Base-by-base conservation (phyloP, 2,797 vertebrate species). In the Neosilurus mollespiculum region DNA sequence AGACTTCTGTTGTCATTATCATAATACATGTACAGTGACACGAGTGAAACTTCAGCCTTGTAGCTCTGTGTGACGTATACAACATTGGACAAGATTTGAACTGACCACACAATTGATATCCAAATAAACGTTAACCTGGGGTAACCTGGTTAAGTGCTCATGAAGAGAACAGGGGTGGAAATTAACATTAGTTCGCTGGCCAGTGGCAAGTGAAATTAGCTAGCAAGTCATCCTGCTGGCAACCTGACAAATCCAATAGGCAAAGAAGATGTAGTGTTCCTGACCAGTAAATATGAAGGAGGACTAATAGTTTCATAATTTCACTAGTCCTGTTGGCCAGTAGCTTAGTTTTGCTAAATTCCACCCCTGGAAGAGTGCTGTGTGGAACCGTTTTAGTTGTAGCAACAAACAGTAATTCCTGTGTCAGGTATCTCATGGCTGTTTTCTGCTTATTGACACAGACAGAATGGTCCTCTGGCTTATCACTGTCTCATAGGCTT, bases 381-480 rank as follows among this genome's bases (percentile, higher is more conserved):
- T 78, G 61, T 37, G 30, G 12, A n/a, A 61, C 20, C 20, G 22
- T 77, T 76, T 59, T 77, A 9, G 34, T 7, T 62, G n/a, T 73
- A 34, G 22, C 11, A 81, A 70, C 58, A 73, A 81, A 69, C 9
- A 26, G 9, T 59, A 26, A 4, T 78, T 70, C 43, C 43, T 77
- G 8, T 62, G 24, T 66, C 26, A 43, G 15, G 2, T 73, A 61
- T 49, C n/a, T 65, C 67, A 11, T 24, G 58, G 49, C n/a, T 72
- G 71, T n/a, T 69, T 49, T 77, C 30, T 81, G 22, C 26, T 81
- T n/a, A 71, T 78, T 78, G 24, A 2, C 53, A 56, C 43, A 82
- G 26, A 30, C 69, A 43, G 62, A 49, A 61, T 73, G 37, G 61
- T 24, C 59, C 58, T 58, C 26, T 67, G 54, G 80, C 20, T 70